phyloP scores from a whole-genome alignment of 2,888 invertebrate genomes.

The Caenorhabditis becei region DNA sequence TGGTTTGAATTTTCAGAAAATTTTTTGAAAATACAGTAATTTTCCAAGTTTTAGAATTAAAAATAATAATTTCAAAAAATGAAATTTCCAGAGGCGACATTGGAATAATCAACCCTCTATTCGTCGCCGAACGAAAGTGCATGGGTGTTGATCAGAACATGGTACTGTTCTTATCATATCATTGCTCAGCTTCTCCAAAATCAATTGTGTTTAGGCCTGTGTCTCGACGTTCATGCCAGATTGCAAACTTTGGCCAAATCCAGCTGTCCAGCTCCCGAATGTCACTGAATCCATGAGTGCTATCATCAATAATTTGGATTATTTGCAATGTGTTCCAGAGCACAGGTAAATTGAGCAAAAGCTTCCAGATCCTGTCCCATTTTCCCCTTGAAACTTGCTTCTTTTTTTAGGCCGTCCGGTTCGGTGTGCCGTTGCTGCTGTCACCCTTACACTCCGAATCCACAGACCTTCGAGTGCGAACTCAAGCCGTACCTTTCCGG shows the following conservation, averaged over 20 bases:
- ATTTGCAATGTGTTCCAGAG: conserved; percentile 78
- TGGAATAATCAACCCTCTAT: conserved; percentile 79
- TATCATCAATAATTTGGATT: conserved; percentile 79
- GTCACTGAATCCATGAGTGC: conserved; percentile 78
- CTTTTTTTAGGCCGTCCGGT: conserved; percentile 72
- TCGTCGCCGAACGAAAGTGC: conserved; percentile 80
- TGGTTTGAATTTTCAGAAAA: too few species aligned
- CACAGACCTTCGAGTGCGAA: conserved; percentile 79
- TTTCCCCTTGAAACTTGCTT: not conserved
- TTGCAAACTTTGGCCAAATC: conserved; percentile 80
- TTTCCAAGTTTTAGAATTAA: not conserved
- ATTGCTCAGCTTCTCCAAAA: not conserved
- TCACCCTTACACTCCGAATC: conserved; percentile 79
- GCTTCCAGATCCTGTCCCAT: too few species aligned
- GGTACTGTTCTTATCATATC: conserved; percentile 7
- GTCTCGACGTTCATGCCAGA: conserved; percentile 71
- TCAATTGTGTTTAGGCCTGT: conserved; percentile 66
- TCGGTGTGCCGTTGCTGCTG: conserved; percentile 81
- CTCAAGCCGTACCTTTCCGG: conserved; percentile 72
- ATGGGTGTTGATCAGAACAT: conserved; percentile 77
- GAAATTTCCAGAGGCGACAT: conserved; percentile 74
- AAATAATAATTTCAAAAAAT: not conserved
- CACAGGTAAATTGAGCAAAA: conserved; percentile 66
- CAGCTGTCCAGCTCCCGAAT: conserved; percentile 74
- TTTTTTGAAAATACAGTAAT: too few species aligned